Percentiles rank a stretch among this genome's conserved stretches.
These are phyloP conservation scores for Eurytoma californica DNA, from an alignment of 2,888 invertebrate species.

Conservation along the genomic window DNA sequence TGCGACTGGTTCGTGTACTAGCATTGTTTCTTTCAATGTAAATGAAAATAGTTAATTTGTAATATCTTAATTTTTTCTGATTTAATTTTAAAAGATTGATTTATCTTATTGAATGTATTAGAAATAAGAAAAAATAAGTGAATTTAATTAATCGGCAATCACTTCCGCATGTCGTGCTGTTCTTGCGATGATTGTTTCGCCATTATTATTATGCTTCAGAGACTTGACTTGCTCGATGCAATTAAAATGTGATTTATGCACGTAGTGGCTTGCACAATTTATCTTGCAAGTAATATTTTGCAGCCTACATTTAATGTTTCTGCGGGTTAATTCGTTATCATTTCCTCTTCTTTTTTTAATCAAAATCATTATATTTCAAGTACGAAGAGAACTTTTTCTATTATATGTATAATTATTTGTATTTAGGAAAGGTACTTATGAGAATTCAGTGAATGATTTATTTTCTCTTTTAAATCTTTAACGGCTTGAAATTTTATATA, in stretches of 20 bases:
- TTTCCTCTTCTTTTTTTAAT: constrained; percentile 19
- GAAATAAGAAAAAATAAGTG: background rate
- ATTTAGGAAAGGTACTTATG: no score
- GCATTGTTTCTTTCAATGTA: no score
- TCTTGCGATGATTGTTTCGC: constrained; percentile 51
- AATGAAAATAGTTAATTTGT: no score
- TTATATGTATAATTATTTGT: constrained; percentile 29
- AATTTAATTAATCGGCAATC: constrained; percentile 36
- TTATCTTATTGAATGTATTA: background rate
- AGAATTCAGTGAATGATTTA: no score
- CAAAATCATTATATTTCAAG: constrained; percentile 15
- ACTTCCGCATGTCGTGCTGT: constrained; percentile 38
- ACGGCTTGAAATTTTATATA: no score
- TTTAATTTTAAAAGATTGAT: no score
- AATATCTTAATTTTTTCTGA: no score
- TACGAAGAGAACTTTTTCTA: constrained; percentile 5
- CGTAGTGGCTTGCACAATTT: constrained; percentile 42
- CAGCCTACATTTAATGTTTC: constrained; percentile 52
- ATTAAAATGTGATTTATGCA: constrained; percentile 55
- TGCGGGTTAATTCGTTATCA: constrained; percentile 41
- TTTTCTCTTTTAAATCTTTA: no score
- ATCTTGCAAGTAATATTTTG: constrained; percentile 29
- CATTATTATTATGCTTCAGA: constrained; percentile 40
- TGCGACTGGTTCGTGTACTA: no score
- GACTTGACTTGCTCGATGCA: constrained; percentile 38